Evolutionary conservation across 2,888 invertebrate species (phyloP).

Genomic region (Pseudolycoriella hygida): DNA sequence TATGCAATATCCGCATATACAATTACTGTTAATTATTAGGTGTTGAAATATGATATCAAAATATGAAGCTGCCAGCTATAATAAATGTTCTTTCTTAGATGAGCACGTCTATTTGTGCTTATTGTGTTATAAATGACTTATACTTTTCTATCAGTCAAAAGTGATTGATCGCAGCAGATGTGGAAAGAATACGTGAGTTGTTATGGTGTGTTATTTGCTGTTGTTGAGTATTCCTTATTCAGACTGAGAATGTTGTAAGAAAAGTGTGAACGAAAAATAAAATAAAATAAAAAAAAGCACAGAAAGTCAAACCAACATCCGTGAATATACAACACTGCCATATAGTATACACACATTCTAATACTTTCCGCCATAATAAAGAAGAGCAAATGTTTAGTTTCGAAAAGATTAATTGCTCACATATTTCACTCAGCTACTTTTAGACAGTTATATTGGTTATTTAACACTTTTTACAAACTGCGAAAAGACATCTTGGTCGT

Average conservation of each 20-base stretch:
- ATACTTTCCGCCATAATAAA: background rate
- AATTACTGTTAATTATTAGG: constrained; percentile 1
- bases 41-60: constrained; percentile 3
- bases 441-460: constrained; percentile 7
- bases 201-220: constrained; percentile 2
- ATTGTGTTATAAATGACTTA: constrained; percentile 6
- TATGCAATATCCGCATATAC: too few species aligned
- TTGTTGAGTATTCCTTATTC: background rate
- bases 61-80: background rate
- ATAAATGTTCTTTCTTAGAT: background rate
- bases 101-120: constrained; percentile 4
- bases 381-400: background rate
- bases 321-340: background rate
- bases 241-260: background rate
- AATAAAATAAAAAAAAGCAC: too few species aligned
- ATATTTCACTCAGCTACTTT: constrained; percentile 6
- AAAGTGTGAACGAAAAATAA: too few species aligned
- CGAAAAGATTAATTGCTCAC: constrained; percentile 5
- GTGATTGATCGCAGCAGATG: constrained; percentile 6
- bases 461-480: constrained; percentile 5
- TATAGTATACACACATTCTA: background rate
- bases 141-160: constrained; percentile 6
- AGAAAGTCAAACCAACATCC: background rate
- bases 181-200: constrained; percentile 4
- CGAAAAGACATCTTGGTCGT: background rate